A percentile compares a stretch with the other conserved stretches of the same genome.
phyloP scores from a whole-genome alignment of 1,140 invertebrate species.

The Temnothorax longispinosus region DNA sequence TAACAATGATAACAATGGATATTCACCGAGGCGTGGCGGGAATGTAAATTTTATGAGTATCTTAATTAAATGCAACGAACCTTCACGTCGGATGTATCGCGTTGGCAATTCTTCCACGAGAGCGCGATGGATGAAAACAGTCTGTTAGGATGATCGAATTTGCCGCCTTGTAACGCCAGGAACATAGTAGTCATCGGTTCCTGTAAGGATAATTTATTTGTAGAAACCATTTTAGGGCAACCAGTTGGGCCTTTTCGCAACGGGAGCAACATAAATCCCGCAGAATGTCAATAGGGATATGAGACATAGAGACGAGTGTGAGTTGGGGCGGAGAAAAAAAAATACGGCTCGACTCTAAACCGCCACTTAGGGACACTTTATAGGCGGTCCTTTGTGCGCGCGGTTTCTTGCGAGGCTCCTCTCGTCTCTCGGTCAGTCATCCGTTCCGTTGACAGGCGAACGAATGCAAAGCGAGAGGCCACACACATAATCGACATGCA shows the following conservation, averaged over 20 bases:
- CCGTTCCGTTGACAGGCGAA: conserved; percentile 74
- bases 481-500: conserved; percentile 49
- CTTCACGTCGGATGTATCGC: conserved; percentile 99
- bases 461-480: conserved; percentile 55
- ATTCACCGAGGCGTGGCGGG: background rate
- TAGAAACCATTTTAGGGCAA: background rate
- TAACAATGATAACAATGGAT: background rate
- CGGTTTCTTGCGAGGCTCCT: conserved; percentile 52
- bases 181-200: conserved; percentile 99
- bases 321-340: conserved; percentile 60
- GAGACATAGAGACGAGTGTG: conserved; percentile 37
- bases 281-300: conserved; percentile 16
- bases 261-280: background rate
- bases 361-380: conserved; percentile 78
- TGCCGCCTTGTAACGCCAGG: conserved; percentile 98
- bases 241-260: background rate
- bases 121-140: conserved; percentile 97
- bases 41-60: conserved; percentile 56
- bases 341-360: conserved; percentile 75
- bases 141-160: conserved; percentile 99
- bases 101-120: conserved; percentile 99
- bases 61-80: conserved; percentile 84
- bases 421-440: conserved; percentile 70
- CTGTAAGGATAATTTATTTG: conserved; percentile 84
- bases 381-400: conserved; percentile 72